phyloP scores from a whole-genome alignment of 2,797 vertebrate species.

The Hemitrygon akajei region DNA sequence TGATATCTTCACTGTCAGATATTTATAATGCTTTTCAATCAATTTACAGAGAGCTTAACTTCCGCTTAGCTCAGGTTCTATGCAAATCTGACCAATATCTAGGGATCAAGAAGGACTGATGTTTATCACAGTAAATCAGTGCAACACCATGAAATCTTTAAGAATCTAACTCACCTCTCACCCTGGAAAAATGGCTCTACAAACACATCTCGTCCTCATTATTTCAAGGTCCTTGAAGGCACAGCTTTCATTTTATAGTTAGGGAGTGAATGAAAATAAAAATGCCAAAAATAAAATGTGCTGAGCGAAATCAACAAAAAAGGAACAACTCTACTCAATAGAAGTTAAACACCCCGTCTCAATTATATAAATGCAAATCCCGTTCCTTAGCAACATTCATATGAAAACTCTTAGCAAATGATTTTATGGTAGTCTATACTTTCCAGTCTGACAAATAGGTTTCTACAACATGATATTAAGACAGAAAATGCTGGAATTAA shows the following conservation, averaged over 20 bases:
- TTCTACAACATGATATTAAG: background rate
- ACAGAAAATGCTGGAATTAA: too few relatives aligned
- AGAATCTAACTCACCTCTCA: background rate
- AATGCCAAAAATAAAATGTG: background rate
- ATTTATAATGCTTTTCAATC: conserved; percentile 24
- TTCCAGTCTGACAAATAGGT: background rate
- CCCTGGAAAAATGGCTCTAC: background rate
- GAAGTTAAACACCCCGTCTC: background rate
- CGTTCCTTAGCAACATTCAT: background rate
- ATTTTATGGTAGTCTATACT: background rate
- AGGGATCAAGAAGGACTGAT: conserved; percentile 14
- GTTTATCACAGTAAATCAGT: background rate
- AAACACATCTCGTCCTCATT: background rate
- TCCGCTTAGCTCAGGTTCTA: background rate
- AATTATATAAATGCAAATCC: background rate
- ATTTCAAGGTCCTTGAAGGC: background rate
- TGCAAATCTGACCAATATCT: background rate
- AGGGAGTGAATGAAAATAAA: background rate
- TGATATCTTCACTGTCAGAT: background rate
- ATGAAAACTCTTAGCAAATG: background rate
- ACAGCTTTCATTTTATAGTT: background rate
- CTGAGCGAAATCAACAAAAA: background rate
- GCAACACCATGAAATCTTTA: background rate
- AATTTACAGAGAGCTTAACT: background rate
- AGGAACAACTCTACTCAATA: background rate